A percentile compares a stretch with the other conserved stretches of the same genome.
Evolutionary conservation across 2,888 invertebrate species (phyloP).

Genomic region (Crepidodera aurea): DNA sequence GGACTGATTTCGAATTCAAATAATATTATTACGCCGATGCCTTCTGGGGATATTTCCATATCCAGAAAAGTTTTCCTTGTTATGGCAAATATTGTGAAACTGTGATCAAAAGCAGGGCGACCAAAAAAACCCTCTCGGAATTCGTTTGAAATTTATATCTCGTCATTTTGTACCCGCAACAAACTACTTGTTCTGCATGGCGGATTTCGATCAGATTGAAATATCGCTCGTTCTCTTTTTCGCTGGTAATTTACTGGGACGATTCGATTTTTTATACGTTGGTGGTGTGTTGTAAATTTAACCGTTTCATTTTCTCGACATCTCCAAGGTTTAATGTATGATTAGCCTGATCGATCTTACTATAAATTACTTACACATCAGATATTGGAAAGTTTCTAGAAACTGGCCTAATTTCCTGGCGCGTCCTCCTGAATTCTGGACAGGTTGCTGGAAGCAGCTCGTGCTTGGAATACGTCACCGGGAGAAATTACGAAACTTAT

Average conservation of each 20-base stretch:
- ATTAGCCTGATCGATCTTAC: too few relatives aligned
- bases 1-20: constrained; percentile 48
- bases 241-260: too few relatives aligned
- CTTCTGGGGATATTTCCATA: constrained; percentile 42
- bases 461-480: constrained; percentile 31
- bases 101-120: constrained; percentile 37
- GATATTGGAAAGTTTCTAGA: too few relatives aligned
- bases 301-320: too few relatives aligned
- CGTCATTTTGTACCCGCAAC: constrained; percentile 6
- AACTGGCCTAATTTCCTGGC: background rate
- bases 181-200: constrained; percentile 12
- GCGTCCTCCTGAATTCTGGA: constrained; percentile 38
- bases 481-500: constrained; percentile 49
- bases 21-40: constrained; percentile 46
- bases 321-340: too few relatives aligned
- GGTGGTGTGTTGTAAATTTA: too few relatives aligned
- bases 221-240: background rate
- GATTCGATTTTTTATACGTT: too few relatives aligned
- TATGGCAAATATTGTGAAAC: constrained; percentile 41
- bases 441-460: constrained; percentile 42
- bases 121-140: constrained; percentile 25
- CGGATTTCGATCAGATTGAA: constrained; percentile 1
- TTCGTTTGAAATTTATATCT: constrained; percentile 16
- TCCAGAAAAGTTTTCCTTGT: constrained; percentile 46
- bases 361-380: too few relatives aligned